These are phyloP conservation scores for Pardosa pseudoannulata DNA, from an alignment of 2,888 invertebrate genomes.

Conservation along the genomic window DNA sequence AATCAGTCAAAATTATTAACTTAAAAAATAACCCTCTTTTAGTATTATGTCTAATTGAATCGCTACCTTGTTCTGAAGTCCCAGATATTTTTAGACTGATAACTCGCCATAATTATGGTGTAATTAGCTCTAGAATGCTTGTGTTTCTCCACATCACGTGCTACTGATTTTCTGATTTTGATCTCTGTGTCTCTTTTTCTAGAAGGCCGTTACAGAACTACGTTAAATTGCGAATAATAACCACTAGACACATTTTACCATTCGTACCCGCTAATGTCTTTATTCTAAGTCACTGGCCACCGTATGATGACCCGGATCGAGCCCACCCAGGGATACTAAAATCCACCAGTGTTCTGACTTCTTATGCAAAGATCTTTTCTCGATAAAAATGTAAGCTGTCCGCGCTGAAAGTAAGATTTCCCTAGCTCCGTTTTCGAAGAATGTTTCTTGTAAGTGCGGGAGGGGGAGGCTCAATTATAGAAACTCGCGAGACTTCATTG, in stretches of 20 bases:
- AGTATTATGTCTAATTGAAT: too few relatives aligned
- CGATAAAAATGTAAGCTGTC: background rate
- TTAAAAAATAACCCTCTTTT: too few relatives aligned
- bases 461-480: conserved; percentile 61
- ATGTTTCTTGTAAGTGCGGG: background rate
- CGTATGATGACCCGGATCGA: conserved; percentile 36
- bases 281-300: conserved; percentile 27
- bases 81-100: too few relatives aligned
- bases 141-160: background rate
- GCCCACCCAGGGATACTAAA: background rate
- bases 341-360: conserved; percentile 13
- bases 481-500: conserved; percentile 30
- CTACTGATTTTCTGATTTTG: background rate
- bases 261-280: conserved; percentile 34
- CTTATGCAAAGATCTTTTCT: background rate
- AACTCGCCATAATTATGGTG: background rate
- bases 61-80: too few relatives aligned
- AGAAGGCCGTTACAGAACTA: background rate
- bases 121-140: background rate
- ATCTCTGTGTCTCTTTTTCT: background rate
- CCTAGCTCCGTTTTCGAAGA: background rate
- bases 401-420: background rate
- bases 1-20: too few relatives aligned
- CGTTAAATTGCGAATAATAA: conserved; percentile 2
- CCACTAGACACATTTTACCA: conserved; percentile 11